Evolutionary conservation across 1,140 invertebrate genomes (phyloP).

Genomic region (Papilio machaon): DNA sequence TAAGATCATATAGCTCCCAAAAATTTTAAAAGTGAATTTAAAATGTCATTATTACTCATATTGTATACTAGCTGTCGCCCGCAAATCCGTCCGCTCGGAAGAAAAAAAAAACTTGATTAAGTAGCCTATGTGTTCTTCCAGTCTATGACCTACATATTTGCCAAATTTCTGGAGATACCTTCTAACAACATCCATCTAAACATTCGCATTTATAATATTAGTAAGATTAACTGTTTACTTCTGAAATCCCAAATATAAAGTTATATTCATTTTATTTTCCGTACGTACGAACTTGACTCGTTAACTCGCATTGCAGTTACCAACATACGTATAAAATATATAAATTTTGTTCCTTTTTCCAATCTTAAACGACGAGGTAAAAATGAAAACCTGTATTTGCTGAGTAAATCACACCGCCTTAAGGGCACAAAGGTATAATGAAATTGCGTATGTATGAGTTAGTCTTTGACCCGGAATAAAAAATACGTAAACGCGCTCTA

Average conservation of each 20-base stretch:
- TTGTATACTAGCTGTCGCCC: too few species aligned
- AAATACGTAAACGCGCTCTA: slow-evolving; percentile 37
- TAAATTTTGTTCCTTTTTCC: slow-evolving; percentile 8
- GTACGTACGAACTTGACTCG: background rate
- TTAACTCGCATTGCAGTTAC: background rate
- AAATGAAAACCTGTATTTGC: slow-evolving; percentile 38
- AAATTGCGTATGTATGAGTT: slow-evolving; percentile 40
- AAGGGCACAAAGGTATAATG: slow-evolving; percentile 39
- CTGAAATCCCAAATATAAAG: background rate
- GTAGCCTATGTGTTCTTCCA: too few species aligned
- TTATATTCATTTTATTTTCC: background rate
- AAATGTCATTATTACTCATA: too few species aligned
- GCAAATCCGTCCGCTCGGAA: too few species aligned
- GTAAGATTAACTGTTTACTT: background rate
- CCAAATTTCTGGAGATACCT: too few species aligned
- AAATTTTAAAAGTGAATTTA: too few species aligned
- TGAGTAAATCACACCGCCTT: slow-evolving; percentile 39
- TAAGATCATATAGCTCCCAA: too few species aligned
- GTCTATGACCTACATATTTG: too few species aligned
- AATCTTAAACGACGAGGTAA: slow-evolving; percentile 28
- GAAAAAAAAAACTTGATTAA: too few species aligned
- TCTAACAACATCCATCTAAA: too few species aligned
- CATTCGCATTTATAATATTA: too few species aligned
- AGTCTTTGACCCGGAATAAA: slow-evolving; percentile 39
- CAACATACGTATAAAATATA: background rate